A percentile compares a stretch with the other conserved stretches of the same genome.
Conservation (phyloP, 2,113 vertebrate species). For the Semnornis frantzii region DNA sequence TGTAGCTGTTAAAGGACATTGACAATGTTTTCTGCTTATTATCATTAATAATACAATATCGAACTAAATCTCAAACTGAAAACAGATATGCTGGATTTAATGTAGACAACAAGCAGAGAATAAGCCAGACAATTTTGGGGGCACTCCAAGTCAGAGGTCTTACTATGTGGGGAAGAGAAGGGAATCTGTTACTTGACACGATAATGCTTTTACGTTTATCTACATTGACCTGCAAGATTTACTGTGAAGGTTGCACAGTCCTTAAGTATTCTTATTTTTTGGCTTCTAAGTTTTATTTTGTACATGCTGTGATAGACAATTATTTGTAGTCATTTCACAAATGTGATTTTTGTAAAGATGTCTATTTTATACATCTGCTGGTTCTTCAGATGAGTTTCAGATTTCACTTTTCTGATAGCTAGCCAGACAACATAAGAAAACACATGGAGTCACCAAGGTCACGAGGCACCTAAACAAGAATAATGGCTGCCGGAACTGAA, state of each 20-base stretch:
- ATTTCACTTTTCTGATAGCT: background rate
- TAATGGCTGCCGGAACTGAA: background rate
- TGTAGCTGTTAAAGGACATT: background rate
- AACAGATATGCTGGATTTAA: background rate
- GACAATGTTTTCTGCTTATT: background rate
- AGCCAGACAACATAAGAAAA: background rate
- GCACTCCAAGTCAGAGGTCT: background rate
- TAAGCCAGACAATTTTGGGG: background rate
- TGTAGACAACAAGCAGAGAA: background rate
- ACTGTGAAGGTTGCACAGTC: background rate
- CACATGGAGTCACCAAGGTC: background rate
- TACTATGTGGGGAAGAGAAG: background rate
- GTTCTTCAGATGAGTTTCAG: background rate
- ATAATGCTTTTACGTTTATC: background rate
- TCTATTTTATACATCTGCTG: background rate
- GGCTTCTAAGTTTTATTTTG: background rate
- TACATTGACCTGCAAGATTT: background rate
- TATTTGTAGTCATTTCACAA: background rate
- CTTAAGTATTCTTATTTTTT: background rate
- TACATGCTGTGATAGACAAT: background rate
- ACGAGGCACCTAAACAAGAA: conserved; percentile 12
- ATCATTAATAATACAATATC: background rate
- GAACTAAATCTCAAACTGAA: background rate
- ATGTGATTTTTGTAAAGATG: background rate
- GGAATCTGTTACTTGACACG: background rate